Percentiles rank a stretch among this genome's conserved stretches.
Evolutionary conservation across 2,888 invertebrate species (phyloP).

Genomic region (Prosopocoilus inquinatus): DNA sequence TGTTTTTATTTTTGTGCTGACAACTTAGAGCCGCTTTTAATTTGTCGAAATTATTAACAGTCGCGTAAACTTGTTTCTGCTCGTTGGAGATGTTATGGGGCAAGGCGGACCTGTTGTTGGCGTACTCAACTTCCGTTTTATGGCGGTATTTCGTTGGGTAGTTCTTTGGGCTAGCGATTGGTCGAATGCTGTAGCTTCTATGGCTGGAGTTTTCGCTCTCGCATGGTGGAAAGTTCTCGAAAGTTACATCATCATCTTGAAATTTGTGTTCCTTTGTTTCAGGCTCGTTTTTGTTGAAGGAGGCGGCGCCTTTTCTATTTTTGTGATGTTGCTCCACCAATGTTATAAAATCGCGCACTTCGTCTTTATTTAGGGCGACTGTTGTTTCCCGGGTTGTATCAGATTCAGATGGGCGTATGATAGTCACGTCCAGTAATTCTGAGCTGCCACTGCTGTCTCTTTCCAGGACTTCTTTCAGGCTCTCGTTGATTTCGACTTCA

Average conservation of each 20-base stretch:
- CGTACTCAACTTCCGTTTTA: background rate
- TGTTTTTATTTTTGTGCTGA: constrained; percentile 31
- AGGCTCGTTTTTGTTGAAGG: background rate
- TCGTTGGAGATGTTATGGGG: background rate
- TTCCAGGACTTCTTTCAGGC: constrained; percentile 38
- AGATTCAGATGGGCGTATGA: constrained; percentile 40
- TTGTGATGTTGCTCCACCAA: constrained; percentile 24
- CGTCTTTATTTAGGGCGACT: constrained; percentile 19
- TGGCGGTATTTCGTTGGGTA: constrained; percentile 1
- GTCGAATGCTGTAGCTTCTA: background rate
- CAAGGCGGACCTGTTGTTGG: background rate
- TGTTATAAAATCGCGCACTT: constrained; percentile 20
- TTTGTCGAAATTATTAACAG: constrained; percentile 36
- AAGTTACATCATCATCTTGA: background rate
- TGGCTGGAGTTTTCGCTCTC: background rate
- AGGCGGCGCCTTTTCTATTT: constrained; percentile 13
- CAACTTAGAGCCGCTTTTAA: constrained; percentile 38
- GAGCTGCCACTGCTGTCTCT: constrained; percentile 37
- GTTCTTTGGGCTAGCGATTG: background rate
- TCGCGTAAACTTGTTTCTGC: constrained; percentile 36
- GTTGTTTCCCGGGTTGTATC: constrained; percentile 20
- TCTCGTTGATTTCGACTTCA: constrained; percentile 45
- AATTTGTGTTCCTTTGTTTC: background rate
- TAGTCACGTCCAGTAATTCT: constrained; percentile 43
- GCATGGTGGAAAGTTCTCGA: background rate